A percentile compares a stretch with the other conserved stretches of the same genome.
These are phyloP conservation scores for Trachymyrmex cornetzi DNA, from an alignment of 1,140 invertebrate genomes.

Conservation along the genomic window DNA sequence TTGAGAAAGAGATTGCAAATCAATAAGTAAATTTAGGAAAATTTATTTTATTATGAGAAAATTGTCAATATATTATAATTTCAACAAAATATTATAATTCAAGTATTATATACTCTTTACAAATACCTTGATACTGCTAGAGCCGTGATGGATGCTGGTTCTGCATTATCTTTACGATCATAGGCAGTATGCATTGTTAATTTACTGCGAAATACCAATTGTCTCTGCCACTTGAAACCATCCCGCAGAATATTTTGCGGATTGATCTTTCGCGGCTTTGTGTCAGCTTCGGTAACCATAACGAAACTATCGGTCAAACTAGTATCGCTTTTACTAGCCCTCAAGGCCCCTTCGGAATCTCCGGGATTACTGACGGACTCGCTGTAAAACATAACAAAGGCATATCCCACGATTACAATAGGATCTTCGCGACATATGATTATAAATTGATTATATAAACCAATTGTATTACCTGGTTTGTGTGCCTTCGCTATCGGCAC, in stretches of 20 bases:
- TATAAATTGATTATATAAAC: neutral
- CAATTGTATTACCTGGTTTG: slow-evolving; percentile 78
- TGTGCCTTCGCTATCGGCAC: slow-evolving; percentile 85
- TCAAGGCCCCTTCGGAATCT: slow-evolving; percentile 86
- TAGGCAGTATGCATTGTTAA: slow-evolving; percentile 99
- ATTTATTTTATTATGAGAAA: slow-evolving; percentile 17
- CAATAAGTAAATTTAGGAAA: slow-evolving; percentile 15
- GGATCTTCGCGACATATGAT: neutral
- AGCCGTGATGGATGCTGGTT: slow-evolving; percentile 98
- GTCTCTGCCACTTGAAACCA: slow-evolving; percentile 95
- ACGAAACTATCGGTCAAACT: slow-evolving; percentile 97
- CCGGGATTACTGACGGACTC: slow-evolving; percentile 76
- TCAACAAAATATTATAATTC: neutral
- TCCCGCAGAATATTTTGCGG: slow-evolving; percentile 89
- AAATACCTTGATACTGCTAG: slow-evolving; percentile 94
- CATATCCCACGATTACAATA: neutral
- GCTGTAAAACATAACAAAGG: slow-evolving; percentile 57
- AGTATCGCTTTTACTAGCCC: slow-evolving; percentile 95
- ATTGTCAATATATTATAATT: neutral
- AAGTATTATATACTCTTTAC: slow-evolving; percentile 72
- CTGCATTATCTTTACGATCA: slow-evolving; percentile 98
- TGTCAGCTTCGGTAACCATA: slow-evolving; percentile 90
- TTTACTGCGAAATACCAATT: slow-evolving; percentile 97
- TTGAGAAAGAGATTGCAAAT: neutral
- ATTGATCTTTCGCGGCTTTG: slow-evolving; percentile 86